Evolutionary conservation across 2,797 vertebrate genomes (phyloP).

Genomic region (Antrozous pallidus): DNA sequence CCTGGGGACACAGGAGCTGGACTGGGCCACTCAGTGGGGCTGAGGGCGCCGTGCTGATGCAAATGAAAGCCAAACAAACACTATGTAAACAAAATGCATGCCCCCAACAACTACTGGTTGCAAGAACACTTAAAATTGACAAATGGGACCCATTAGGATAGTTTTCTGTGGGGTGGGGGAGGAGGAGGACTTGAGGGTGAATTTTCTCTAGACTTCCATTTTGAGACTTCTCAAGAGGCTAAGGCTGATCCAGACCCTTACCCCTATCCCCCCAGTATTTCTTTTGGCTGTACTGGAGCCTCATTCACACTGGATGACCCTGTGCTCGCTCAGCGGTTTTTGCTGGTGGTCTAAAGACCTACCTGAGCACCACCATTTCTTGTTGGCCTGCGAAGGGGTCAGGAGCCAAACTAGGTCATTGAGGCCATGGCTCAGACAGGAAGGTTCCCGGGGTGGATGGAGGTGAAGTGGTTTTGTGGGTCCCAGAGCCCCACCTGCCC

Average conservation of each 20-base stretch:
- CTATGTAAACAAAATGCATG: neutral
- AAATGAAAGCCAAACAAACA: neutral
- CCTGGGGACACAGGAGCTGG: neutral
- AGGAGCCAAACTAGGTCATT: no score
- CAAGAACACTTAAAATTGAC: neutral
- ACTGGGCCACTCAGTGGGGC: neutral
- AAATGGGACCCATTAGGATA: neutral
- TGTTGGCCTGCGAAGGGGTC: neutral
- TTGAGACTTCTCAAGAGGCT: neutral
- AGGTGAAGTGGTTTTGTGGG: neutral
- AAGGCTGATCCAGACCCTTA: neutral
- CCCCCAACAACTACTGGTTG: neutral
- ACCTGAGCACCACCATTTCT: neutral
- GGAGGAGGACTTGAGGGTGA: neutral
- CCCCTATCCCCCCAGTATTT: neutral
- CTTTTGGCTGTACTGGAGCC: neutral
- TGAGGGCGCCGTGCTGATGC: neutral
- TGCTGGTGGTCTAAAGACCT: neutral
- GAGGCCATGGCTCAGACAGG: neutral
- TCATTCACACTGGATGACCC: neutral
- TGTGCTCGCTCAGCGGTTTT: fast-evolving
- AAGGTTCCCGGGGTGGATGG: no score
- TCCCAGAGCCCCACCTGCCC: neutral
- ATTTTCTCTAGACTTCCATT: no score
- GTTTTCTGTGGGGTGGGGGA: neutral